Conservation (phyloP, 2,888 invertebrate genomes). For the Aphodius sticticus region DNA sequence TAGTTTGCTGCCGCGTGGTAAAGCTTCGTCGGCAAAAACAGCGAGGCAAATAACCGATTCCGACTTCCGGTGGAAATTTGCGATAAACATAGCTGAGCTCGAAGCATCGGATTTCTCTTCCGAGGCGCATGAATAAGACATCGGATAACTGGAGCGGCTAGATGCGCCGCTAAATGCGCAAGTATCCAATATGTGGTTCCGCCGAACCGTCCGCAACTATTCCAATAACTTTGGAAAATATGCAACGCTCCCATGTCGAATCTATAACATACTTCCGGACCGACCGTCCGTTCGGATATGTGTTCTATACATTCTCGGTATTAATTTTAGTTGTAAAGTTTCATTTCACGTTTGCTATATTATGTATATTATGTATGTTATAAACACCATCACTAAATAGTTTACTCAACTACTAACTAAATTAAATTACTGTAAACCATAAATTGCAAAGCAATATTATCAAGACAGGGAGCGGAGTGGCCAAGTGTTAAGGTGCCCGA, state of each 20-base stretch:
- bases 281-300: no score
- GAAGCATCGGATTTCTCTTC: conserved; percentile 13
- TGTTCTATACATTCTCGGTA: no score
- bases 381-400: no score
- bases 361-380: no score
- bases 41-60: background rate
- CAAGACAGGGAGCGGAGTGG: no score
- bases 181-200: background rate
- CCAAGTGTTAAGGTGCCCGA: no score
- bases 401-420: no score
- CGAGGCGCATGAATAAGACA: conserved; percentile 15
- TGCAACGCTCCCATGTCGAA: background rate
- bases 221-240: background rate
- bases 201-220: background rate
- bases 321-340: no score
- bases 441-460: no score
- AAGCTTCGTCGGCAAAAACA: conserved; percentile 15
- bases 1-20: background rate
- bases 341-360: no score
- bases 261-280: background rate
- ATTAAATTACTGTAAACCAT: no score
- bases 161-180: background rate
- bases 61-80: conserved; percentile 9
- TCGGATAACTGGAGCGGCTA: background rate
- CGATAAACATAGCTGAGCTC: conserved; percentile 12